A percentile compares a stretch with the other conserved stretches of the same genome.
phyloP scores from a whole-genome alignment of 2,113 vertebrate species.

The Lasiurus borealis region DNA sequence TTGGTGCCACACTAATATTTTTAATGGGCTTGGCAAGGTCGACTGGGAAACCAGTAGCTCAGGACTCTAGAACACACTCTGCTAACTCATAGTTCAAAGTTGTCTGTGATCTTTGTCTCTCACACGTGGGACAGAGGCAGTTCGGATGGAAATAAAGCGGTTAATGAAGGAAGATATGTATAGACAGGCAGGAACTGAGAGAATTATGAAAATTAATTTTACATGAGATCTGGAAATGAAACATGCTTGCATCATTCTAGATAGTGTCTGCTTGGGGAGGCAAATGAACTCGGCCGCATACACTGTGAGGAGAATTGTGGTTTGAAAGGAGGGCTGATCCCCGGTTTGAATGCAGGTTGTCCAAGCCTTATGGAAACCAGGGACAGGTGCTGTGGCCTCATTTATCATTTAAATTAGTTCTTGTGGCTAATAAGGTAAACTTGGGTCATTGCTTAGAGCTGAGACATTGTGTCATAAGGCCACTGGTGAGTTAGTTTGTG shows the following conservation, averaged over 20 bases:
- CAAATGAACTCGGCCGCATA: slow-evolving; percentile 75
- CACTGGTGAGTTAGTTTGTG: background rate
- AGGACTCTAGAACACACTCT: background rate
- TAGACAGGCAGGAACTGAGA: slow-evolving; percentile 84
- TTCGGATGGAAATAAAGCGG: slow-evolving; percentile 84
- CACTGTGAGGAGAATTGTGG: background rate
- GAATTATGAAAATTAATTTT: slow-evolving; percentile 88
- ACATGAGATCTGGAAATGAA: slow-evolving; percentile 86
- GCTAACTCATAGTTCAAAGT: slow-evolving; percentile 46
- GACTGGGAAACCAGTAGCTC: background rate
- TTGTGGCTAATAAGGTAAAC: slow-evolving; percentile 50
- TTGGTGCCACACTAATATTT: slow-evolving; percentile 41
- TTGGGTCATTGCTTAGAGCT: slow-evolving; percentile 13
- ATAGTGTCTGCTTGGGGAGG: slow-evolving; percentile 80
- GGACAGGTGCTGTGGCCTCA: slow-evolving; percentile 56
- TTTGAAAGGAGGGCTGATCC: background rate
- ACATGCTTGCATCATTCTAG: slow-evolving; percentile 82
- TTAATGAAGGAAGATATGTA: slow-evolving; percentile 82
- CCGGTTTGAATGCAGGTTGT: slow-evolving; percentile 17
- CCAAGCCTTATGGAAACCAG: slow-evolving; percentile 69
- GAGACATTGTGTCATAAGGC: background rate
- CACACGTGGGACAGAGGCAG: slow-evolving; percentile 53
- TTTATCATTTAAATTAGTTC: slow-evolving; percentile 65
- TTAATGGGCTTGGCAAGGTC: slow-evolving; percentile 6
- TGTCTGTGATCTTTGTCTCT: slow-evolving; percentile 62